A percentile compares a stretch with the other conserved stretches of the same genome.
These are phyloP conservation scores for Pomatorhinus ruficollis DNA, from an alignment of 2,113 vertebrate genomes.

Conservation along the genomic window DNA sequence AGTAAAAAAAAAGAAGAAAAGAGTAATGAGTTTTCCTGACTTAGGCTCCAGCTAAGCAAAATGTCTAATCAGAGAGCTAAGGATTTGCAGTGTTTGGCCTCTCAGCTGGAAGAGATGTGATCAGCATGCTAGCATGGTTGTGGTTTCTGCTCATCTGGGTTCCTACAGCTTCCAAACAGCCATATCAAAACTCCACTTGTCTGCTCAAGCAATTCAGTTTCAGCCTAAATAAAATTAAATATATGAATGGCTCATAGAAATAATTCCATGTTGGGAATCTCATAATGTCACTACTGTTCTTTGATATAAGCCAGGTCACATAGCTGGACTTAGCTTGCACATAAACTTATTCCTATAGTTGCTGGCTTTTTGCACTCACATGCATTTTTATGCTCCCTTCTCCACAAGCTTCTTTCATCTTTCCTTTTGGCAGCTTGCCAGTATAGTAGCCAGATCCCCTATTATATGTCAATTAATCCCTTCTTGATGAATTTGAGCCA, in stretches of 20 bases:
- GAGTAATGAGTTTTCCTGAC: constrained; percentile 22
- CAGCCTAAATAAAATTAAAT: constrained; percentile 13
- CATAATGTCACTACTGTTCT: neutral
- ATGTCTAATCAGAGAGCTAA: neutral
- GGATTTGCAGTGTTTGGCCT: neutral
- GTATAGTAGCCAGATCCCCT: constrained; percentile 29
- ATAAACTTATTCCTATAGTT: neutral
- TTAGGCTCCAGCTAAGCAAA: neutral
- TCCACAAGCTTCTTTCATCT: constrained; percentile 22
- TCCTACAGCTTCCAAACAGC: neutral
- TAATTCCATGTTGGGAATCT: neutral
- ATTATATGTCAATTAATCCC: constrained; percentile 63
- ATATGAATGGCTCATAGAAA: neutral
- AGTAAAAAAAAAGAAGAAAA: neutral
- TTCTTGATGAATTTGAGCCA: constrained; percentile 62
- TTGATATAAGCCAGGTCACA: neutral
- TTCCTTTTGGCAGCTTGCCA: constrained; percentile 45
- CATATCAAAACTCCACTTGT: neutral
- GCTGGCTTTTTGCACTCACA: neutral
- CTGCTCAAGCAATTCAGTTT: neutral
- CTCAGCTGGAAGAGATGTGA: neutral
- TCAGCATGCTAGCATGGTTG: neutral
- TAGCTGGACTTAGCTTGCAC: neutral
- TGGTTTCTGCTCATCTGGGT: neutral
- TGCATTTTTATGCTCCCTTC: neutral